Evolutionary conservation across 2,888 invertebrate species (phyloP), one percentile per base, ranked within the genome.

Genomic region (Dryomyza anilis): DNA sequence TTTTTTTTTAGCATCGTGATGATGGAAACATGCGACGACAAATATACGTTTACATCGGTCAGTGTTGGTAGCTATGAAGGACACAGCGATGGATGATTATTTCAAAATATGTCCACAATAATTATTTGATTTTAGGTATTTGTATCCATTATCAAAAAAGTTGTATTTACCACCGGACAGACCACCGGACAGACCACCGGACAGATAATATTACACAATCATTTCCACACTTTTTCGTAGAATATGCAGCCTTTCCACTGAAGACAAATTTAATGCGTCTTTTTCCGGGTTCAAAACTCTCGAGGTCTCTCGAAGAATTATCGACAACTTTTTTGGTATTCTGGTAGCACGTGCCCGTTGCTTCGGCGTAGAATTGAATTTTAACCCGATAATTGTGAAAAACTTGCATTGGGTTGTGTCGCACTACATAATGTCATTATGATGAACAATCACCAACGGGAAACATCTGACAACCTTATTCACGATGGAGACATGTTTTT

Each of bases 371-470:
- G 30, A 6, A 39, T 57, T 21, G 57, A 57, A 19, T 57, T 45
- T 8, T 19, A 36, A 2, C 61, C 56, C 10, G 27, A 50, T 29
- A 65, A 65, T 12, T 29, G 39, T 14, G 57, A 62, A 45, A 48
- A 57, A 12, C 61, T 65, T 8, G 48, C 62, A 7, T 14, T 60
- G 46, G 60, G 53, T 4, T 61, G 65, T 33, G 25, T 65, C 5
- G 65, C 53, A 6, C 33, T 65, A 29, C 62, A 65, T 46, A 65
- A 65, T 36, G 61, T 52, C 48, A 29, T 61, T 7, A 65, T 65
- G 61, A 2, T 57, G 25, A 56, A 65, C 30, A 57, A 56, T 29
- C 23, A 21, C n/a, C 21, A 27, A 10, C 61, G 61, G 48, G 14
- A 48, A 48, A 23, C 5, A 23, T 48, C 48, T 48, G 48, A 48